phyloP scores from a whole-genome alignment of 2,113 vertebrate genomes.

The Psilopsiagon aurifrons region DNA sequence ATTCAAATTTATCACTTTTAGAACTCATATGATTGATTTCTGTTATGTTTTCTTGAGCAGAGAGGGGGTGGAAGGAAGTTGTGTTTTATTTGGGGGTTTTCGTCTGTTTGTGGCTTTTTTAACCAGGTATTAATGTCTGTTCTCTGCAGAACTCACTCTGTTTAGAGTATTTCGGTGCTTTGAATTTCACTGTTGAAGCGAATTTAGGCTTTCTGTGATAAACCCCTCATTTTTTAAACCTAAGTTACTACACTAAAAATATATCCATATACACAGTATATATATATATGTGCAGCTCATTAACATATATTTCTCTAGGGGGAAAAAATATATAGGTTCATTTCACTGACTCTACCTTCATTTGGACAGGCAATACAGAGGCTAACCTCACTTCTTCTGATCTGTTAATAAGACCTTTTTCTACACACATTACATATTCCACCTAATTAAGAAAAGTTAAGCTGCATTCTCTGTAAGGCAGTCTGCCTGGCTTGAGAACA shows the following conservation, averaged over 20 bases:
- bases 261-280: fast-evolving
- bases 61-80: background rate
- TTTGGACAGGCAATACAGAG: background rate
- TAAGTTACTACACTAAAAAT: background rate
- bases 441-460: slow-evolving; percentile 55
- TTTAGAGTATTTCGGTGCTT: background rate
- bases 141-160: background rate
- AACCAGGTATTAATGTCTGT: background rate
- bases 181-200: background rate
- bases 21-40: background rate
- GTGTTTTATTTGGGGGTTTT: background rate
- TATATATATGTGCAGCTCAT: background rate
- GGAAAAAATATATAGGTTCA: background rate
- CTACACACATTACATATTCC: slow-evolving; percentile 36
- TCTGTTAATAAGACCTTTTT: slow-evolving; percentile 16
- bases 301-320: background rate
- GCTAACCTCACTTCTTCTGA: background rate
- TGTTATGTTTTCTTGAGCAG: background rate
- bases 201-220: background rate
- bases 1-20: background rate
- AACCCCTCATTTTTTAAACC: background rate
- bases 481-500: slow-evolving; percentile 18
- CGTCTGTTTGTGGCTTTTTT: background rate
- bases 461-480: slow-evolving; percentile 30
- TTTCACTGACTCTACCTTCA: background rate